A percentile compares a stretch with the other conserved stretches of the same genome.
phyloP scores from a whole-genome alignment of 1,140 invertebrate species.

The Acromyrmex echinatior region DNA sequence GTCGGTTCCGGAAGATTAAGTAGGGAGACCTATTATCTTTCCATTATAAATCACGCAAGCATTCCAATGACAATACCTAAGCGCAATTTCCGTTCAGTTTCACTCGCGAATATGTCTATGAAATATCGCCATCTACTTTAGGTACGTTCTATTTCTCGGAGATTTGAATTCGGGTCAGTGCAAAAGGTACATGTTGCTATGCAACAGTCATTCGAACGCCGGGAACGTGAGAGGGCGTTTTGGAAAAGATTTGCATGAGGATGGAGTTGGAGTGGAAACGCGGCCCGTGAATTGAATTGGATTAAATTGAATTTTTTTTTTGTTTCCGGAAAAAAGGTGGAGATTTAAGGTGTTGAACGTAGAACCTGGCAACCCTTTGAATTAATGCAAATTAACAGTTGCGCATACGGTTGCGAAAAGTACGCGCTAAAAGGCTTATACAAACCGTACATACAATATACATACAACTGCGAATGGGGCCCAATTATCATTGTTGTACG shows the following conservation, averaged over 20 bases:
- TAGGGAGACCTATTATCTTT: neutral
- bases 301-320: conserved; percentile 44
- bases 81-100: neutral
- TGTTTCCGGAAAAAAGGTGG: neutral
- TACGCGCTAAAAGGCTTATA: neutral
- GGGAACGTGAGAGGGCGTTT: conserved; percentile 18
- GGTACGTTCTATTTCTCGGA: conserved; percentile 6
- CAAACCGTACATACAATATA: neutral
- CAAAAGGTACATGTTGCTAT: conserved; percentile 22
- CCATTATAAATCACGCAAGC: conserved; percentile 5
- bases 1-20: no score
- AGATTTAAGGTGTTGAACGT: conserved; percentile 30
- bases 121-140: neutral
- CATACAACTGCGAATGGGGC: neutral
- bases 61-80: neutral
- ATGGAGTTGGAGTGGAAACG: neutral
- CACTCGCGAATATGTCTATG: neutral
- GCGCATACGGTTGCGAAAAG: neutral
- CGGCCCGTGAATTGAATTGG: conserved; percentile 38
- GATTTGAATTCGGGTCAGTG: conserved; percentile 48
- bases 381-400: conserved; percentile 59
- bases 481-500: conserved; percentile 40
- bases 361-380: conserved; percentile 1
- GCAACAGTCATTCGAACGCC: conserved; percentile 43
- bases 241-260: conserved; percentile 49